Evolutionary conservation across 2,888 invertebrate genomes (phyloP), one percentile per base, ranked within the genome.

Genomic region (Parascotia fuliginaria): DNA sequence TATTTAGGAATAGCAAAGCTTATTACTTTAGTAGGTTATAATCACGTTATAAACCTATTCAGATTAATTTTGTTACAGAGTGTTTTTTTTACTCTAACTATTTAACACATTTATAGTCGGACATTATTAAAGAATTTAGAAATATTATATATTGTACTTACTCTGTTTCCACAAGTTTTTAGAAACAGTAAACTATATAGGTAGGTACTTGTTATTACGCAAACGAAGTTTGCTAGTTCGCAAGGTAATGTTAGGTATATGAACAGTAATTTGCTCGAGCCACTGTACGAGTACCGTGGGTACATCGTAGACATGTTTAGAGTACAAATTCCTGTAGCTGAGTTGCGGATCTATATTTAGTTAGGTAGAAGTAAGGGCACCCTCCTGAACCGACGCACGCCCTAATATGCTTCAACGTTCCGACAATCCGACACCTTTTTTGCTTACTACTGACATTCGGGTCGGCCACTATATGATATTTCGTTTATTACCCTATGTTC

Each of bases 301-400:
- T 69, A 70, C 63, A 48, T 55, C 54, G 52, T 63, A 68, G 63
- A 76, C 75, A 83, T 85, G 79, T 80, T 80, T 81, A 77, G 79
- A 77, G 77, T 83, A 81, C 66, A 83, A 79, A 85, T 81, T 84
- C 81, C 78, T 69, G 67, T 77, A 73, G 59, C 65, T 58, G 37
- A 63, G 57, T 67, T 79, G 81, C 77, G 71, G 79, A 79, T 85
- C 87, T 87, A 87, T 87, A 83, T 87, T 85, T 87, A 87, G 85
- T 76, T 69, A 72, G 67, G 69, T 68, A 65, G 63, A 65, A 67
- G 73, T 65, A 65, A 77, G 70, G 75, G 77, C 77, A 73, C 82
- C 81, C 82, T 79, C 67, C 60, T 64, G 65, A 66, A 60, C 59
- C 64, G 57, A 65, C 65, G 55, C 65, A 61, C 73, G 70, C 76